phyloP scores from a whole-genome alignment of 2,113 vertebrate species.

The Antechinus flavipes region DNA sequence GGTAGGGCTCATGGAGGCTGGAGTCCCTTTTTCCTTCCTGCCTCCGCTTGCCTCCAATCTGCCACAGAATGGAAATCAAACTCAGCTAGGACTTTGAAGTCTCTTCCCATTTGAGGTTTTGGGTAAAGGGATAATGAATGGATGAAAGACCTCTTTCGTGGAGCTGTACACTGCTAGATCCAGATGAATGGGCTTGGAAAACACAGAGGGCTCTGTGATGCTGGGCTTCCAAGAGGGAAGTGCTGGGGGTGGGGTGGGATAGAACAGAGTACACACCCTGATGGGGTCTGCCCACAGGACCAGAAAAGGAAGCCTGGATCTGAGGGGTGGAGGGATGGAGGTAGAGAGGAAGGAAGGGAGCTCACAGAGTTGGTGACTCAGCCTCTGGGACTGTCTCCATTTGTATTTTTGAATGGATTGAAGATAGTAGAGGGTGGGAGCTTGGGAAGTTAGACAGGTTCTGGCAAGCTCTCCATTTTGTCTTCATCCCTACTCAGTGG shows the following conservation, averaged over 20 bases:
- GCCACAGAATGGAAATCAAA: conserved; percentile 32
- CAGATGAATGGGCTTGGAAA: conserved; percentile 58
- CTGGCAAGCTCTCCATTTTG: conserved; percentile 18
- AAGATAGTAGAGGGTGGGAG: conserved; percentile 67
- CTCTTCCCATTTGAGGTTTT: conserved; percentile 13
- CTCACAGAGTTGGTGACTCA: neutral
- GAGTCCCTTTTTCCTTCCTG: neutral
- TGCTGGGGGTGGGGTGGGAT: rapidly evolving
- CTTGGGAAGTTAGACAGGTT: conserved; percentile 41
- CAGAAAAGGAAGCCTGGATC: conserved; percentile 53
- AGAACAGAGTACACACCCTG: conserved; percentile 58
- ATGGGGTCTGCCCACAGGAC: neutral
- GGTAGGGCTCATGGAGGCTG: neutral
- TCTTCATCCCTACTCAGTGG: neutral
- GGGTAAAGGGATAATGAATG: conserved; percentile 59
- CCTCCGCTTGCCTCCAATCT: conserved; percentile 5
- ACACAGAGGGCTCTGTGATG: conserved; percentile 48
- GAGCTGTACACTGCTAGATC: conserved; percentile 48
- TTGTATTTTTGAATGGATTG: conserved; percentile 43
- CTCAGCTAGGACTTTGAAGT: conserved; percentile 56
- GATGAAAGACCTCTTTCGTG: conserved; percentile 60
- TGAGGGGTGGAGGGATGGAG: neutral
- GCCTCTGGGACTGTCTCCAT: conserved; percentile 10
- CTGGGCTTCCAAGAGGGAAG: neutral
- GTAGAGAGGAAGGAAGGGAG: conserved; percentile 40